phyloP scores from a whole-genome alignment of 2,113 vertebrate species.

The Lamprotornis superbus region DNA sequence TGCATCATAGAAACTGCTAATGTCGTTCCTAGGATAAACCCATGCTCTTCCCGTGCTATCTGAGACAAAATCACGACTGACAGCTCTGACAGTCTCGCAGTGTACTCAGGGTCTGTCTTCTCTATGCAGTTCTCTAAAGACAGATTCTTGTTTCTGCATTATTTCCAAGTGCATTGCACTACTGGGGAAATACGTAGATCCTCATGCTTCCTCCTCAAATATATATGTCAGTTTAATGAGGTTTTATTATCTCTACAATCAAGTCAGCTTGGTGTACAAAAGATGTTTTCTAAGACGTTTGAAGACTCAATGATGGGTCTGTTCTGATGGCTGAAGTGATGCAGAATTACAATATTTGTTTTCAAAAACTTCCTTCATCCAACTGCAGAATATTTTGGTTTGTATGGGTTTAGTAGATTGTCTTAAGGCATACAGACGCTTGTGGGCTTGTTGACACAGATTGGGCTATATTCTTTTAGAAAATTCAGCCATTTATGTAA shows the following conservation, averaged over 20 bases:
- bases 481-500: neutral
- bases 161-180: neutral
- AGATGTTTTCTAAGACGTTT: neutral
- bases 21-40: rapidly evolving
- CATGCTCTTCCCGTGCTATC: neutral
- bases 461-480: neutral
- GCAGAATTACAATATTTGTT: neutral
- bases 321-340: neutral
- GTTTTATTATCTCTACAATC: neutral
- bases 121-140: neutral
- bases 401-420: neutral
- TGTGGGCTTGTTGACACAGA: neutral
- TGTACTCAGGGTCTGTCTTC: rapidly evolving
- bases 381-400: neutral
- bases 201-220: neutral
- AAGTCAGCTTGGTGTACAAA: neutral
- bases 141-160: neutral
- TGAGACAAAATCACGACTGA: neutral
- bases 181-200: neutral
- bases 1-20: rapidly evolving
- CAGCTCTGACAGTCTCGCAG: neutral
- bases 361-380: neutral
- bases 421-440: neutral
- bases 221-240: neutral
- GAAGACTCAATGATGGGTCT: neutral